Percentiles rank a stretch among this genome's conserved stretches.
phyloP scores from a whole-genome alignment of 2,113 vertebrate species.

The Callopanchax toddi region DNA sequence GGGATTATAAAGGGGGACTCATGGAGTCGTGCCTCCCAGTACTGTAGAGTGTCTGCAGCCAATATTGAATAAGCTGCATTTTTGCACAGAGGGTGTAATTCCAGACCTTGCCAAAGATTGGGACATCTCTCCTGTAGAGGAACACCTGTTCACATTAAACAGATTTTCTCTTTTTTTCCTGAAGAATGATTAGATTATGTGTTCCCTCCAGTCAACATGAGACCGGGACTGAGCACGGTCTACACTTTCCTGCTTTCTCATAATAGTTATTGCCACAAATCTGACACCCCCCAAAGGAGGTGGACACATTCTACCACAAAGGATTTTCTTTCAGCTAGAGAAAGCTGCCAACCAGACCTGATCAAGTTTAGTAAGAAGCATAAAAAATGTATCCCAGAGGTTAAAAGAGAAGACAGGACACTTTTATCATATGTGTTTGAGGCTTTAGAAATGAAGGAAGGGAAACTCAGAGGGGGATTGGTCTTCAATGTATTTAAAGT shows the following conservation, averaged over 20 bases:
- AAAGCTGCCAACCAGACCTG: conserved; percentile 33
- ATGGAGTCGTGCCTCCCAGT: conserved; percentile 18
- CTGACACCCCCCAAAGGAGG: conserved; percentile 39
- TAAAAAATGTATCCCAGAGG: conserved; percentile 34
- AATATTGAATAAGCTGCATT: conserved; percentile 39
- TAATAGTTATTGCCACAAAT: conserved; percentile 58
- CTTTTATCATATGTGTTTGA: conserved; percentile 33
- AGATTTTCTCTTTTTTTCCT: conserved; percentile 28
- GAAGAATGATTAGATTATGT: conserved; percentile 54
- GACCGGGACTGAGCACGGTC: conserved; percentile 32
- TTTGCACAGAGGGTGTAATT: conserved; percentile 25
- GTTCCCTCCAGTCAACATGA: conserved; percentile 43
- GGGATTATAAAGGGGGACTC: conserved; percentile 44
- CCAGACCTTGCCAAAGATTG: conserved; percentile 19
- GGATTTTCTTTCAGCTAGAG: conserved; percentile 18
- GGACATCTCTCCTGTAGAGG: conserved; percentile 32
- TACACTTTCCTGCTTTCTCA: conserved; percentile 37
- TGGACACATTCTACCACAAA: conserved; percentile 19
- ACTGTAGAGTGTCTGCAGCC: conserved; percentile 16
- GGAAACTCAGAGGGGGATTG: conserved; percentile 8
- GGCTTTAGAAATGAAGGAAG: conserved; percentile 21
- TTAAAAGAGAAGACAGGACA: conserved; percentile 16
- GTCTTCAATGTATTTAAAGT: too few relatives aligned
- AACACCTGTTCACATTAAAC: conserved; percentile 46
- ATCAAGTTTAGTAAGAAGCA: conserved; percentile 30